These are phyloP conservation scores for Knipowitschia caucasica DNA, from an alignment of 2,797 vertebrate species.

Conservation along the genomic window DNA sequence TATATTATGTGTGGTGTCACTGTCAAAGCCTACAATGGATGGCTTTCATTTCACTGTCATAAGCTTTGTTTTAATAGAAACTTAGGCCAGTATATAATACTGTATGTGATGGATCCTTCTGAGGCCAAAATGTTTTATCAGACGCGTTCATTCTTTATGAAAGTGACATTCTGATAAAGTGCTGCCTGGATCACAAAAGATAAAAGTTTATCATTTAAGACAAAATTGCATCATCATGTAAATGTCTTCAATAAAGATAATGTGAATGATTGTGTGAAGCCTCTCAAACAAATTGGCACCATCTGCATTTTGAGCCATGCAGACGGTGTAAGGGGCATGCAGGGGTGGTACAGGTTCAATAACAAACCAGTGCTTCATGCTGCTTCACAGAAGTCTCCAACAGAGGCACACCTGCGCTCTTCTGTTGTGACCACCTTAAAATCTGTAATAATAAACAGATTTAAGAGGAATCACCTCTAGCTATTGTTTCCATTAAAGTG, in stretches of 20 bases:
- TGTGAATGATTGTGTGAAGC: conserved; percentile 27
- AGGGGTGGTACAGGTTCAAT: conserved; percentile 51
- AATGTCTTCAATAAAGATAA: conserved; percentile 29
- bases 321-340: conserved; percentile 63
- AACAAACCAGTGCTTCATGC: conserved; percentile 61
- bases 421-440: conserved; percentile 32
- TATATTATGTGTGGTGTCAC: conserved; percentile 12
- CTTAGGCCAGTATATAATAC: conserved; percentile 28
- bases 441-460: conserved; percentile 24
- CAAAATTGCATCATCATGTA: conserved; percentile 42
- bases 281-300: conserved; percentile 41
- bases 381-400: conserved; percentile 38
- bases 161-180: conserved; percentile 29
- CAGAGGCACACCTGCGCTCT: conserved; percentile 21
- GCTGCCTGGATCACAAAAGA: conserved; percentile 42
- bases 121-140: conserved; percentile 28
- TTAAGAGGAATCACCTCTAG: conserved; percentile 30
- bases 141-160: conserved; percentile 32
- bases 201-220: conserved; percentile 36
- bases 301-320: conserved; percentile 41
- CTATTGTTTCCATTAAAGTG: conserved; percentile 42
- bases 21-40: conserved; percentile 21
- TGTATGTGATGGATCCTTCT: conserved; percentile 18
- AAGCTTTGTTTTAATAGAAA: conserved; percentile 16
- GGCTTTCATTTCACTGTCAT: conserved; percentile 16